A percentile compares a stretch with the other conserved stretches of the same genome.
phyloP scores from a whole-genome alignment of 2,888 invertebrate genomes.

The Peribatodes rhomboidaria region DNA sequence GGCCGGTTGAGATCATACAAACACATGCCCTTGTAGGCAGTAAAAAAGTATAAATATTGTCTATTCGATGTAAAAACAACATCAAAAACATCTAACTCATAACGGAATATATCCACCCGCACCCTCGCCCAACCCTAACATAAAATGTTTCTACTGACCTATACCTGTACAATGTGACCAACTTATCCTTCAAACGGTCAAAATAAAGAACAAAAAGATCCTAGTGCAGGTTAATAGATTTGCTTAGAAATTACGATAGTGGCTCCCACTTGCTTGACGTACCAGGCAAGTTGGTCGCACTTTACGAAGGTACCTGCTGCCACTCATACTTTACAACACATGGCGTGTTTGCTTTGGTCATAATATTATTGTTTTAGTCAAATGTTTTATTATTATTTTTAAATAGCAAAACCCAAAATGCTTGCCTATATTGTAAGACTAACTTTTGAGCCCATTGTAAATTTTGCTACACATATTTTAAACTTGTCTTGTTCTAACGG shows the following conservation, averaged over 20 bases:
- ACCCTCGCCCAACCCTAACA: slow-evolving; percentile 12
- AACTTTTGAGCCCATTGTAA: neutral
- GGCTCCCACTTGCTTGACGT: neutral
- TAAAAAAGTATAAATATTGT: neutral
- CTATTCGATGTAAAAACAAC: slow-evolving; percentile 7
- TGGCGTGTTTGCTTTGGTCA: slow-evolving; percentile 5
- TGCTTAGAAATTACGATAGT: neutral
- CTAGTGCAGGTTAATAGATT: neutral
- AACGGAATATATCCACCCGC: neutral
- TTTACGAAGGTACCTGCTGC: neutral
- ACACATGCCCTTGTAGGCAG: slow-evolving; percentile 5
- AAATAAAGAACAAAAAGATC: neutral
- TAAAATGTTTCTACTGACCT: neutral
- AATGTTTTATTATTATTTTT: too few relatives aligned
- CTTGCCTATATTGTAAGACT: too few relatives aligned
- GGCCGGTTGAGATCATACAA: slow-evolving; percentile 9
- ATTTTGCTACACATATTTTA: too few relatives aligned
- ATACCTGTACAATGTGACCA: neutral
- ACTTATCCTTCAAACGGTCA: neutral
- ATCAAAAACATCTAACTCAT: slow-evolving; percentile 5
- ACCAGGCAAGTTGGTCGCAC: neutral
- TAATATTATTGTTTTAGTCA: neutral
- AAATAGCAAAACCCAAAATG: too few relatives aligned
- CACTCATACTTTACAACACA: neutral
- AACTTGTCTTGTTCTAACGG: too few relatives aligned